Evolutionary conservation across 2,797 vertebrate genomes (phyloP), one percentile per base, ranked within the genome.

Genomic region (Crocidura indochinensis): DNA sequence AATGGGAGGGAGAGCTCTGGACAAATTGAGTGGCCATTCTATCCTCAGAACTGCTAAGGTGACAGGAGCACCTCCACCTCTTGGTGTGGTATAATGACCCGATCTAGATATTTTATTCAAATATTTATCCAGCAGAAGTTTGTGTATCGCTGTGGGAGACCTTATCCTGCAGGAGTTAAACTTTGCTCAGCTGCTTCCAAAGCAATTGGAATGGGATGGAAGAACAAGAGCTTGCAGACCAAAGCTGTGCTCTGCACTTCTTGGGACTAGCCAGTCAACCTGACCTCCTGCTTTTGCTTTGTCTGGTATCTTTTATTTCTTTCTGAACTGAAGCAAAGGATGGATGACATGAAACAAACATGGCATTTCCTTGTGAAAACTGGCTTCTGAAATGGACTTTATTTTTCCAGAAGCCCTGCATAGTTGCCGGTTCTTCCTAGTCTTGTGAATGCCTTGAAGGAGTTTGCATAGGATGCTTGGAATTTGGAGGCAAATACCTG

Each of bases 361-460:
- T 91, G 92, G 92, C 95, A 95, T 95, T 96, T 96, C 85, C 73
- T 87, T 94, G 88, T 86, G 85, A 82, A 95, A 93, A 93, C 11
- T 91, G 90, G 82, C 91, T 93, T 77, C 77, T 88, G 92, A 90
- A 94, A 92, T 88, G 88, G 95, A 90, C 92, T 88, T 88, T 77
- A 3, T 94, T 67, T 91, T 88, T 91, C 29, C 49, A 76, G 93
- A 91, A 95, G 77, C 79, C 17, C 38, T 19, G 77, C 31, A 62
- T 64, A 27, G 8, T 49, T 78, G 94, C 62, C 7, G 31, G 69
- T 86, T 17, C 51, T 88, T 84, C 73, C 85, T 51, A 56, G 88
- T 79, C 87, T 60, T 75, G 46, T 91, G 94, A 94, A 46, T 84
- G 77, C 75, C 93, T 49, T 29, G 49, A 90, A 29, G 38, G 47